Base-by-base conservation (phyloP, 30 jellyfish, hydroid and myxozoan species). In the Catostylus mosaicus region DNA sequence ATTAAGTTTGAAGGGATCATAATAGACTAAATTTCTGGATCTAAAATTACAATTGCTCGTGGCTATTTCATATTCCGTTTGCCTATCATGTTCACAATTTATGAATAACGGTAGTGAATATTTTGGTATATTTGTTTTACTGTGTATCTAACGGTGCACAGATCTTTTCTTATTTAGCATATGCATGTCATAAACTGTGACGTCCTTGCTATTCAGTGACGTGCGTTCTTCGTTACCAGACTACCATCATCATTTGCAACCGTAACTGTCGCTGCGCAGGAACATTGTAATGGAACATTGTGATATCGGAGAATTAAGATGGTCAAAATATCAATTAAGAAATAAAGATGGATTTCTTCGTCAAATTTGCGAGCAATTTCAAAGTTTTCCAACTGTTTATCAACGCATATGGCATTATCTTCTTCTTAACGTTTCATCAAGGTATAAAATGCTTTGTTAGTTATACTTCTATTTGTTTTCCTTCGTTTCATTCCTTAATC, bases 221-320 rank as follows among this genome's bases (percentile, higher is more conserved):
- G n/a, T n/a, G n/a, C n/a, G n/a, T n/a, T n/a, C n/a, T 43, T 43
- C 56, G 56, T 43, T 43, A 43, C 56, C 56, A 43, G 56, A 43
- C 56, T 43, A 43, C 56, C 56, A 43, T 16, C 56, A 16, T 6
- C 12, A 8, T 43, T 16, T 43, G 12, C 56, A 6, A 8, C 56
- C 56, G 8, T 43, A 43, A 43, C 8, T 16, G 56, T 8, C 56
- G 56, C 56, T 43, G 56, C 56, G 56, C 56, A 43, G 56, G 8
- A 43, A 43, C 56, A 43, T 43, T 43, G 56, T 16, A 43, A 43
- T 43, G 56, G 56, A 43, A 43, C 56, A 43, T 43, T 43, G 56
- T 43, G 16, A 43, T 43, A 16, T 43, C 16, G 56, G 56, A 6
- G 56, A 8, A 43, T 16, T 43, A 43, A 43, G 8, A 43, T 43